Conservation (phyloP, 1,140 invertebrate genomes). For the Temnothorax longispinosus region DNA sequence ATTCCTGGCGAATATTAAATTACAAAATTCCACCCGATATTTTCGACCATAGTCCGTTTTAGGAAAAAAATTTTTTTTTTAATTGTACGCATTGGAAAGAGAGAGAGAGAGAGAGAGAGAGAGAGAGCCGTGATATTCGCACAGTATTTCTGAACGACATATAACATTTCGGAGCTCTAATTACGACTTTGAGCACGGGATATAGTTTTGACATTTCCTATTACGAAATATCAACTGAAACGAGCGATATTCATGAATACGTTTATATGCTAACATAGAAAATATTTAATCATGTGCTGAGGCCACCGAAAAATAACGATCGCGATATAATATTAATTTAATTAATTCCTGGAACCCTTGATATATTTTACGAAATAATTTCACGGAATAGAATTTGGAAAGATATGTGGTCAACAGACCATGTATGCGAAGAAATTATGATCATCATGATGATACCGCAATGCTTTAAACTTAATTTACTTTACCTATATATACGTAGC, state of each 20-base stretch:
- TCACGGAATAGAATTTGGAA: background rate
- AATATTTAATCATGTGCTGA: background rate
- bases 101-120: too few relatives aligned
- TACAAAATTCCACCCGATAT: slow-evolving; percentile 25
- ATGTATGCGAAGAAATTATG: background rate
- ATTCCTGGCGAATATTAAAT: slow-evolving; percentile 32
- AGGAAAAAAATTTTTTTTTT: background rate
- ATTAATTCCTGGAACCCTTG: background rate
- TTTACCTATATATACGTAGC: background rate
- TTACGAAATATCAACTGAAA: slow-evolving; percentile 4
- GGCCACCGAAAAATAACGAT: background rate
- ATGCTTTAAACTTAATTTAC: slow-evolving; percentile 17
- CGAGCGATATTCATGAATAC: background rate
- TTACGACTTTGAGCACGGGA: background rate
- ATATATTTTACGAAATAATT: background rate
- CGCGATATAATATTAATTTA: background rate
- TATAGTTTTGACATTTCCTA: background rate
- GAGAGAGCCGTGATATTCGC: background rate
- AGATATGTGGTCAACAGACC: background rate
- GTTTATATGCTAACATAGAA: background rate
- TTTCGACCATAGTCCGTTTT: background rate
- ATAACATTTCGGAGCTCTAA: background rate
- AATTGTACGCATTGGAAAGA: background rate
- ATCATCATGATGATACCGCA: background rate
- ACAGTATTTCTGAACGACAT: background rate